Evolutionary conservation across 2,888 invertebrate genomes (phyloP).

Genomic region (Xanthorhoe designata): DNA sequence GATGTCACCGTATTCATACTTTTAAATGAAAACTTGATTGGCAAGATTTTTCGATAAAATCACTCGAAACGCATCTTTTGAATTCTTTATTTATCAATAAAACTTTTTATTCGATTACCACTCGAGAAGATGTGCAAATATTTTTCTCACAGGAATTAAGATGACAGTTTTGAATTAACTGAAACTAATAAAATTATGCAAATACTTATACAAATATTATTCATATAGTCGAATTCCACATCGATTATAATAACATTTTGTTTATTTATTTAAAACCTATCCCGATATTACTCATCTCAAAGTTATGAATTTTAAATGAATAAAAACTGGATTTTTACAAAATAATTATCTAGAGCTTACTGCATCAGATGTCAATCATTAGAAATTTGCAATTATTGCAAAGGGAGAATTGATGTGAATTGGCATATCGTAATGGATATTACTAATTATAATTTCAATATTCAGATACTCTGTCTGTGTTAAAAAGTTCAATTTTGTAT

Average conservation of each 20-base stretch:
- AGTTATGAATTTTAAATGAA: slow-evolving; percentile 64
- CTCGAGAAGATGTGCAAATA: slow-evolving; percentile 58
- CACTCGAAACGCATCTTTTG: slow-evolving; percentile 72
- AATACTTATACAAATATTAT: background rate
- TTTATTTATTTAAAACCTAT: slow-evolving; percentile 47
- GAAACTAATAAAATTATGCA: slow-evolving; percentile 20
- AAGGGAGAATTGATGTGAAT: slow-evolving; percentile 59
- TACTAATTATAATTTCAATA: slow-evolving; percentile 72
- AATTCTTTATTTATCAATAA: slow-evolving; percentile 58
- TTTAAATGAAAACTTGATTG: slow-evolving; percentile 83
- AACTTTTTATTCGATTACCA: slow-evolving; percentile 62
- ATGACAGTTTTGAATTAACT: slow-evolving; percentile 33
- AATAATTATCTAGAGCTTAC: slow-evolving; percentile 47
- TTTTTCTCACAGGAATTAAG: slow-evolving; percentile 73
- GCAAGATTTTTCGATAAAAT: slow-evolving; percentile 75
- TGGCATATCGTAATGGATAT: slow-evolving; percentile 63
- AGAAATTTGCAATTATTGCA: slow-evolving; percentile 56
- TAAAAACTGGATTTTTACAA: slow-evolving; percentile 65
- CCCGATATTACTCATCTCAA: slow-evolving; percentile 39
- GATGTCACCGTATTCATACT: slow-evolving; percentile 75
- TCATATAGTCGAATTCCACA: slow-evolving; percentile 15
- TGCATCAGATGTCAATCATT: slow-evolving; percentile 71
- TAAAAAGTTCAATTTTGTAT: slow-evolving; percentile 45
- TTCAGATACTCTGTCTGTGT: slow-evolving; percentile 58
- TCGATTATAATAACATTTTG: slow-evolving; percentile 8